A percentile compares a stretch with the other conserved stretches of the same genome.
Conservation (phyloP, 1,140 invertebrate species). For the Anoplophora glabripennis region DNA sequence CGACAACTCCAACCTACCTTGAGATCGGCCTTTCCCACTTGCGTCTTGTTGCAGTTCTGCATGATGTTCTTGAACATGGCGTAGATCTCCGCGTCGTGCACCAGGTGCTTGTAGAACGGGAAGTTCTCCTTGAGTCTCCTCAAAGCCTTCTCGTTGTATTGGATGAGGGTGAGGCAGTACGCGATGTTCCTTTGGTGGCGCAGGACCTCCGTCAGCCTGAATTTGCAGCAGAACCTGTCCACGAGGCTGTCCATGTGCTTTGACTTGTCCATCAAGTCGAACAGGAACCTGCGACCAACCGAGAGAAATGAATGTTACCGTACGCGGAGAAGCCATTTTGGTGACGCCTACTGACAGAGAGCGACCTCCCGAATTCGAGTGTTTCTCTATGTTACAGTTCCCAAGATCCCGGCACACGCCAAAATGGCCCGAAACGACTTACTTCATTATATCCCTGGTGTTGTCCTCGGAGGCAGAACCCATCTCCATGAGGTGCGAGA, state of each 20-base stretch:
- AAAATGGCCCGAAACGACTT: slow-evolving; percentile 41
- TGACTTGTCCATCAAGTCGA: slow-evolving; percentile 64
- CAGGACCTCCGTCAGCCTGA: slow-evolving; percentile 33
- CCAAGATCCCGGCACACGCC: not conserved
- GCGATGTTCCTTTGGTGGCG: slow-evolving; percentile 46
- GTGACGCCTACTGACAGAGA: not conserved
- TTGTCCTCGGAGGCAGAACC: slow-evolving; percentile 70
- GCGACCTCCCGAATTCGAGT: not conserved
- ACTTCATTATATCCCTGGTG: slow-evolving; percentile 81
- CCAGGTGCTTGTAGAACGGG: slow-evolving; percentile 73
- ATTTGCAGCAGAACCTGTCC: slow-evolving; percentile 62
- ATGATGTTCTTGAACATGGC: slow-evolving; percentile 41
- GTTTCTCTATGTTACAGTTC: not conserved
- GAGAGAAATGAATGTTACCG: slow-evolving; percentile 16
- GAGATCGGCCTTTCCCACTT: slow-evolving; percentile 33
- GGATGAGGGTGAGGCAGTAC: slow-evolving; percentile 69
- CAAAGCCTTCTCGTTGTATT: slow-evolving; percentile 70
- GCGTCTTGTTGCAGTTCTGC: slow-evolving; percentile 28
- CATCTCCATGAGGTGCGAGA: slow-evolving; percentile 79
- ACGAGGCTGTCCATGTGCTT: slow-evolving; percentile 66
- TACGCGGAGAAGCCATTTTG: not conserved
- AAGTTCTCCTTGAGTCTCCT: slow-evolving; percentile 79
- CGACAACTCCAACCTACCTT: too few species aligned
- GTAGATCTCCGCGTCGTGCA: slow-evolving; percentile 74
- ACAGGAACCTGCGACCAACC: slow-evolving; percentile 58